Base-by-base conservation (phyloP, 1,140 invertebrate species). In the Tetramorium parvispinum region DNA sequence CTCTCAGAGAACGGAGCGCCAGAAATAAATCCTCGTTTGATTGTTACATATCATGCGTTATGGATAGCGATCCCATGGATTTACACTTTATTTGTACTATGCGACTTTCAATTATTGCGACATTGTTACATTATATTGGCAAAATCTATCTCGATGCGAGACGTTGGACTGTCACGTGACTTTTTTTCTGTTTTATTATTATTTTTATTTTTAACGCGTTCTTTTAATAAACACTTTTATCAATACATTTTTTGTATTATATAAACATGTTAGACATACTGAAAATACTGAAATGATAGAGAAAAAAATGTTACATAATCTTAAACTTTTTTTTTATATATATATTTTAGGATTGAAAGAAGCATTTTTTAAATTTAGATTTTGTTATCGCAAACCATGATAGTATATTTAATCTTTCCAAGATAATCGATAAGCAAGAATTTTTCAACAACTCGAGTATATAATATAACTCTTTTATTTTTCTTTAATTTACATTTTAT, bases 21-120 rank as follows among this genome's bases (percentile, higher is more conserved):
- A 11, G 18, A 18, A 32, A 65, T 65, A 78, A 78, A 78, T 65
- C 76, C 59, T 18, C 76, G 59, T 65, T 77, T 63, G 75, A 77
- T 77, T 78, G 43, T 78, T 63, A 32, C 40, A 24, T 11, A 46
- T 65, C 76, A 46, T 5, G 53, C 37, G 37, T 76, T 76, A 73
- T 18, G 32, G 53, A 59, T 75, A 59, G 46, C 18, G 24, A 53
- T 51, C 18, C 27, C 7, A 16, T 27, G 43, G 40, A 11, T 18
- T 76, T 6, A 76, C 27, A 32, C 21, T 76, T 57, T 76, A 59
- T 76, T 76, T 76, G 53, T 37, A 13, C 53, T 18, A 8, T 13
- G 37, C 37, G 21, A 43, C n/a, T 27, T 43, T 59, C 53, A 57
- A 37, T 76, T 21, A 24, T 37, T 57, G 51, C 32, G 13, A 40